Base-by-base conservation (phyloP, 2,113 vertebrate species). In the Chamaetylas fuelleborni region DNA sequence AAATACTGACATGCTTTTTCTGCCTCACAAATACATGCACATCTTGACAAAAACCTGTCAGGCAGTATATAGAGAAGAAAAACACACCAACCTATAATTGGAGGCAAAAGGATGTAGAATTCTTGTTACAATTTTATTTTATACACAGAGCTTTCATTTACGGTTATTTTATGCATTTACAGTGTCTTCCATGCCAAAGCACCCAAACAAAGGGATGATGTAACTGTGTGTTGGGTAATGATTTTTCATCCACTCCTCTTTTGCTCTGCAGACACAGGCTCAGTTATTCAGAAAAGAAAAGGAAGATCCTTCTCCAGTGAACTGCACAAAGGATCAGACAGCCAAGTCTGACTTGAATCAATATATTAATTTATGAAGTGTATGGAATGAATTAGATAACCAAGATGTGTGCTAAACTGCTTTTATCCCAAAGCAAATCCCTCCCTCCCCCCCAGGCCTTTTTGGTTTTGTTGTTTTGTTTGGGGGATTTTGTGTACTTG, bases 151-250 rank as follows among this genome's bases (percentile, higher is more conserved):
- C 82, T 57, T 94, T 84, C 54, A 73, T 58, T 81, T 87, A 62
- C 25, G 43, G 34, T 89, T 88, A 76, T 70, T 90, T 94, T 92
- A 38, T 51, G 64, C 5, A 0, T 88, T 94, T 88, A 64, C 56
- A 79, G 80, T 29, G 31, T 77, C 87, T 95, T 93, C 62, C 51
- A 70, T 91, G 88, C 87, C 71, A 95, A 92, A 81, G 87, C 69
- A 95, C 77, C 53, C 82, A 79, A 90, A 93, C 94, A 95, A 96
- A 93, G 53, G 78, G 66, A 31, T 87, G 89, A 84, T 93, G 76
- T 87, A 95, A 84, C 87, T 64, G 19, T 25, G 54, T 74, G 31
- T 76, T 78, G 86, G 61, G 73, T 81, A 93, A 84, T 80, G 86
- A 83, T 92, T 92, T 95, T 85, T 91, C 73, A 61, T 92, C 66